Conservation (phyloP, 2,113 vertebrate species). For the Rhea americana region DNA sequence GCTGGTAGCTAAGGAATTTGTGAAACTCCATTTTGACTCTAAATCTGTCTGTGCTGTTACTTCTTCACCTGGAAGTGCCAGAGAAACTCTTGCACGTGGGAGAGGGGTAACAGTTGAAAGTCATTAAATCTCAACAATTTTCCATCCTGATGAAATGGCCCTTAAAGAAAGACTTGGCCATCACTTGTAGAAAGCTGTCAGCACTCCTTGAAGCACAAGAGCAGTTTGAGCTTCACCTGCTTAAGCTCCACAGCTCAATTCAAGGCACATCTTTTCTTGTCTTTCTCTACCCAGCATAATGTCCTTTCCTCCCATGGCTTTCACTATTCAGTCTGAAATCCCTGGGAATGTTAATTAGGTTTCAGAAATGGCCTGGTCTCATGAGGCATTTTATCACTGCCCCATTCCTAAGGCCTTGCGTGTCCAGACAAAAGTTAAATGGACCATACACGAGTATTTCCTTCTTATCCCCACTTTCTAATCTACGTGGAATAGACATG, state of each 20-base stretch:
- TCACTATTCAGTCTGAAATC: neutral
- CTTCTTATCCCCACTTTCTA: neutral
- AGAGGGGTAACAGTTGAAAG: neutral
- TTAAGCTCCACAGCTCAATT: neutral
- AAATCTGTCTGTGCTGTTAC: neutral
- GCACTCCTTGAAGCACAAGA: neutral
- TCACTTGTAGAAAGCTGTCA: neutral
- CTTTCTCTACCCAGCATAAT: neutral
- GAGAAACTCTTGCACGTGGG: accelerated
- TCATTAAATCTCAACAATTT: neutral
- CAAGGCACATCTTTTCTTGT: neutral
- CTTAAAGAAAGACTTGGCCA: neutral
- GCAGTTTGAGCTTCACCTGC: neutral
- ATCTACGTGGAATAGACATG: neutral
- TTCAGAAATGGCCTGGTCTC: neutral
- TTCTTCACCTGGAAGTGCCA: neutral
- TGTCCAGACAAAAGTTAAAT: neutral
- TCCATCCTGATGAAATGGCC: neutral
- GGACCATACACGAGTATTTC: neutral
- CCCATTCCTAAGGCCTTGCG: accelerated
- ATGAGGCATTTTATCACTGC: neutral
- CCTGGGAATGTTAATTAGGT: neutral
- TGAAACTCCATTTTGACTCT: neutral
- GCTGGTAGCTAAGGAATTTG: neutral
- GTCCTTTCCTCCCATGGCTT: neutral